Evolutionary conservation across 2,888 invertebrate species (phyloP), one percentile per base, ranked within the genome.

Genomic region (Hybos culiciformis): DNA sequence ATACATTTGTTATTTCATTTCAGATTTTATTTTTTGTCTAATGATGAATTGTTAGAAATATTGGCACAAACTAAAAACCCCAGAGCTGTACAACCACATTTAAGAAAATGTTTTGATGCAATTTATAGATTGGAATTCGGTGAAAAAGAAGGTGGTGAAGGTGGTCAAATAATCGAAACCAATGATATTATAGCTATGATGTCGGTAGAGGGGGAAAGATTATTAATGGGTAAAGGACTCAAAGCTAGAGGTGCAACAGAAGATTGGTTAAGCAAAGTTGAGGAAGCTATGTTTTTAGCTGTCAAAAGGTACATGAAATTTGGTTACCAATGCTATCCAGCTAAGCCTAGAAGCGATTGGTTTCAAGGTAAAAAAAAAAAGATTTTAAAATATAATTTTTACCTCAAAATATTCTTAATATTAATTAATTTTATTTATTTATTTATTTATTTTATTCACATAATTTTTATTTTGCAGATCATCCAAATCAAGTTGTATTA

Each of bases 211-310:
- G 81, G 80, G 15, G 92, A 92, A 59, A 75, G 79, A 48, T 78
- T 92, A 5, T 71, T 73, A 36, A 71, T 92, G 9, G 81, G 80
- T 39, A 86, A 72, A 78, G 91, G 80, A 19, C 69, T 81, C 8
- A 90, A 87, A 66, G 87, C 86, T 0, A 72, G 90, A 42, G 91
- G 91, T 0, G 88, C 90, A 55, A 90, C 91, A 1, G 92, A 91
- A 64, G 86, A 90, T 56, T 92, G 91, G 91, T 67, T 92, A 8
- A 79, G 84, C 3, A 90, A 87, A 66, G 91, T 92, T 2, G 92
- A 92, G 59, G 83, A 87, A 41, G 80, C 83, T 0, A 92, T 92
- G 91, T 85, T 90, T 53, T 66, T 75, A 0, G 80, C 86, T 1
- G 71, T 90, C 6, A 79, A 80, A 50, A 75, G 76, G 46, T 74